Conservation (phyloP, 2,888 invertebrate genomes). For the Sphaerophoria rueppellii region DNA sequence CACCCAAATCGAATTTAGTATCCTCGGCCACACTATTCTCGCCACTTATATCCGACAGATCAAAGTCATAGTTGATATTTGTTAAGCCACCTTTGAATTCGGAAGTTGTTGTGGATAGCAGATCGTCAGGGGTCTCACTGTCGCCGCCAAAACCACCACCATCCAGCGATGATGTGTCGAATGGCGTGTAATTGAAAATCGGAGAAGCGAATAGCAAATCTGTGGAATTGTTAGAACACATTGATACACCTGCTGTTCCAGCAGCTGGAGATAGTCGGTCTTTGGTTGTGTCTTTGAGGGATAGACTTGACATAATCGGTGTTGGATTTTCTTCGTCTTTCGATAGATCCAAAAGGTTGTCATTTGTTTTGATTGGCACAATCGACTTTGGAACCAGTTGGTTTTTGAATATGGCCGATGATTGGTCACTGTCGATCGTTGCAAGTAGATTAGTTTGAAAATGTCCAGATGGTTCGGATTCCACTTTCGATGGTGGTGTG, state of each 20-base stretch:
- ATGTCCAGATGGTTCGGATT: conserved; percentile 75
- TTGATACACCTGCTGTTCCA: conserved; percentile 62
- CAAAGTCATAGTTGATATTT: conserved; percentile 90
- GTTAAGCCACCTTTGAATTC: conserved; percentile 85
- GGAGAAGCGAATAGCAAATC: conserved; percentile 86
- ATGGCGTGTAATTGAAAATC: conserved; percentile 83
- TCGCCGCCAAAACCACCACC: conserved; percentile 21
- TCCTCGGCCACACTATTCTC: conserved; percentile 87
- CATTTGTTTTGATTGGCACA: conserved; percentile 30
- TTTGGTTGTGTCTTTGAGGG: conserved; percentile 76
- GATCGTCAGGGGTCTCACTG: conserved; percentile 85
- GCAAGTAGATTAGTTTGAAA: conserved; percentile 79
- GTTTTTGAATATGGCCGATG: conserved; percentile 51
- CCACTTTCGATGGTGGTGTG: conserved; percentile 43
- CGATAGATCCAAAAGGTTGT: conserved; percentile 25
- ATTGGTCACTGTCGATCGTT: conserved; percentile 70
- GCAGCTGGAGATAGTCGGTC: conserved; percentile 77
- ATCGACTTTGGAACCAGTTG: conserved; percentile 50
- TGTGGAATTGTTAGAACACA: conserved; percentile 76
- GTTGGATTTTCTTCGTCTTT: conserved; percentile 28
- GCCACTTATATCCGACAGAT: conserved; percentile 88
- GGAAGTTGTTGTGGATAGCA: conserved; percentile 77
- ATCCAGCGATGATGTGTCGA: conserved; percentile 85
- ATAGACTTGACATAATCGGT: conserved; percentile 74
- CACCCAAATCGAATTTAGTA: conserved; percentile 79